These are phyloP conservation scores for Apteryx mantelli DNA, from an alignment of 2,113 vertebrate genomes.

Conservation along the genomic window DNA sequence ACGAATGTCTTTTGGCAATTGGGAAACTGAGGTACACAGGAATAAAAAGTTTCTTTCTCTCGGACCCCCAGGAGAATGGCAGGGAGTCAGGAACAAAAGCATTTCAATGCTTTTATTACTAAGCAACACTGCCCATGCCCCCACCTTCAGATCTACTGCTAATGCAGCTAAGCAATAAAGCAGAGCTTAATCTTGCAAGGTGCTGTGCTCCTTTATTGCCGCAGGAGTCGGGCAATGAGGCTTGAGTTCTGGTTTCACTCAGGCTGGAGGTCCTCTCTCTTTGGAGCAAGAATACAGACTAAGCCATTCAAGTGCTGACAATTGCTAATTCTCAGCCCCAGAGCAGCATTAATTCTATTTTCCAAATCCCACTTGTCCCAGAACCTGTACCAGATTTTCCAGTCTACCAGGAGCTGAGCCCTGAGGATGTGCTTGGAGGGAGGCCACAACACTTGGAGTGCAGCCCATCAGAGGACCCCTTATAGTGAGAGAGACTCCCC, in stretches of 20 bases:
- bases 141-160: background rate
- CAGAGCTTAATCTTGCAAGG: background rate
- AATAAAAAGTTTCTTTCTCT: background rate
- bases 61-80: background rate
- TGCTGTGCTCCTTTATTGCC: background rate
- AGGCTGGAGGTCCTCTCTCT: background rate
- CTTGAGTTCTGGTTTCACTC: background rate
- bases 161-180: background rate
- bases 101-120: background rate
- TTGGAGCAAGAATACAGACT: background rate
- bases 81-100: background rate
- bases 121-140: background rate
- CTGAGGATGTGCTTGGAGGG: background rate
- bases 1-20: background rate
- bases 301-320: background rate
- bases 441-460: rapidly evolving
- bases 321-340: background rate
- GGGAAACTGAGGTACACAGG: background rate
- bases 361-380: background rate
- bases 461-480: rapidly evolving
- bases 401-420: background rate
- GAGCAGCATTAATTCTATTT: background rate
- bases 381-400: background rate
- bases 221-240: rapidly evolving
- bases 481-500: rapidly evolving